A percentile compares a stretch with the other conserved stretches of the same genome.
Evolutionary conservation across 2,797 vertebrate species (phyloP).

Genomic region (Gobionotothen gibberifrons): DNA sequence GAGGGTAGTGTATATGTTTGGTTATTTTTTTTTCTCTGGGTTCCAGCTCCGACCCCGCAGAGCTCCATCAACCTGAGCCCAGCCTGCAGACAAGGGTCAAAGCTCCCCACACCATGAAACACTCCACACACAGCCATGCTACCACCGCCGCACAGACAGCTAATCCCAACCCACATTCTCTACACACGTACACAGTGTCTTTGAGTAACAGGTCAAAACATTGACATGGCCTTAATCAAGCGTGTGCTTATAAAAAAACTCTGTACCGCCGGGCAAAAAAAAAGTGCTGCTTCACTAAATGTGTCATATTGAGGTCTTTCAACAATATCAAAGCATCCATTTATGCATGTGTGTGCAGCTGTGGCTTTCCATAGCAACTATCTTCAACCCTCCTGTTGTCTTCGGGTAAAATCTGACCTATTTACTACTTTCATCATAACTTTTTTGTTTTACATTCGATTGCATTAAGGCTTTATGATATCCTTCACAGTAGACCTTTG

Average conservation of each 20-base stretch:
- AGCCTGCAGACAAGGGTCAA: conserved; percentile 52
- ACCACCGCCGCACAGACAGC: conserved; percentile 10
- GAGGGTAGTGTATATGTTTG: neutral
- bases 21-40: conserved; percentile 8
- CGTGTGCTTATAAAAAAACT: conserved; percentile 20
- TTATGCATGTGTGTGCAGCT: neutral
- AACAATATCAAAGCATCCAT: neutral
- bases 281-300: neutral
- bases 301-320: neutral
- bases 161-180: conserved; percentile 18
- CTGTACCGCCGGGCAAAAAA: neutral
- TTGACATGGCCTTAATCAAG: neutral
- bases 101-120: conserved; percentile 42
- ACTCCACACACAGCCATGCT: conserved; percentile 17
- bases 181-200: conserved; percentile 1
- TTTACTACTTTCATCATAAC: no score
- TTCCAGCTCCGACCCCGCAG: conserved; percentile 35
- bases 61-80: conserved; percentile 40
- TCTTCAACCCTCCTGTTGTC: neutral
- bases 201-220: neutral
- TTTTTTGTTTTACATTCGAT: no score
- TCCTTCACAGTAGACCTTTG: no score
- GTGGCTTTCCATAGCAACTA: conserved; percentile 21
- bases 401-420: no score
- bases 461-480: no score